Evolutionary conservation across 2,797 vertebrate species (phyloP), one percentile per base, ranked within the genome.

Genomic region (Ctenopoma multispine): DNA sequence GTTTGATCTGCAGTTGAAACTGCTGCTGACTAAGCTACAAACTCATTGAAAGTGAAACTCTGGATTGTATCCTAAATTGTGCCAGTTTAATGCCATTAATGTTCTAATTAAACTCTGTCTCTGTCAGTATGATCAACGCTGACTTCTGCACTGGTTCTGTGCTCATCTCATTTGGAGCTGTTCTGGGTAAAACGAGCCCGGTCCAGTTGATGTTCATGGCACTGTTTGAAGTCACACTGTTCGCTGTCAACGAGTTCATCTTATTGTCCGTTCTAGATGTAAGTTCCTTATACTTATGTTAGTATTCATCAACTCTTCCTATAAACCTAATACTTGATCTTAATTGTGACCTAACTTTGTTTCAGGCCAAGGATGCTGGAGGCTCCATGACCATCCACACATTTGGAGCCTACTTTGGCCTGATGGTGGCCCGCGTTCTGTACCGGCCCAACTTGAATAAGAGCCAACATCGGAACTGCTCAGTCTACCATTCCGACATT

Each of bases 311-410:
- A 38, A 24, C 48, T 67, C 40, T 29, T 7, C 15, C 20, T 6
- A 6, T 11, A 1, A 4, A 13, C 8, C 17, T 14, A 7, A n/a
- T 2, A 4, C 7, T 7, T 5, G 4, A 20, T 7, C 7, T 41
- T 17, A 23, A 48, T 27, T 18, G 8, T 63, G 23, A 24, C 5
- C 9, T 27, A 1, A 31, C 12, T 71, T 21, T 69, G 0, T 61
- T 77, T 54, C 72, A 99, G 97, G 95, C 96, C 2, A 96, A 70
- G 5, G 97, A 99, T 4, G 94, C 95, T 0, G 96, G 97, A 0
- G 95, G 96, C 7, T 97, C 97, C 55, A 95, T 98, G 97, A 97
- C 96, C 1, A 94, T 98, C 69, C 97, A 99, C 87, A 94, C 95
- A 0, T 99, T 99, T 0, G 97, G 97, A 2, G 97, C 97, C 31